Evolutionary conservation across 2,113 vertebrate genomes (phyloP), one percentile per base, ranked within the genome.

Genomic region (Macroglossus sobrinus): DNA sequence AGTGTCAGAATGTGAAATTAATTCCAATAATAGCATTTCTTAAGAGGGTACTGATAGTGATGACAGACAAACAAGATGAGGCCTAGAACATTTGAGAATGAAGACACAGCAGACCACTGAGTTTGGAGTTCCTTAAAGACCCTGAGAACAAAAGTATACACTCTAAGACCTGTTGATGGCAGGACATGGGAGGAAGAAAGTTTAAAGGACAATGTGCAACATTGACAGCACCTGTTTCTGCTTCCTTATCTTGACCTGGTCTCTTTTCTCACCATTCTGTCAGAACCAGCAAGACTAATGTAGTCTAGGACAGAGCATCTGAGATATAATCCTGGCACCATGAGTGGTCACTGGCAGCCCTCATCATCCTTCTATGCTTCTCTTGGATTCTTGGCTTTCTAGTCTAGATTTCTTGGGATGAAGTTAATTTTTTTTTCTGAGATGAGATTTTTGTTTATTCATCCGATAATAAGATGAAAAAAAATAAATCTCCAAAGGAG

Each of bases 21-120:
- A 43, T 96, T 97, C 82, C 53, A 92, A 91, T 97, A 96, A 95
- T 94, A 95, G 63, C 45, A 50, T 94, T 94, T 89, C 61, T 75
- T 47, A 74, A 81, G 59, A 50, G 79, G n/a, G 21, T 43, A 43
- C 91, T 76, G 76, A 84, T 87, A 86, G 63, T 89, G 84, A 93
- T 88, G 93, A 96, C 68, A 93, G 84, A 87, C 47, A 84, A 79
- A 91, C 85, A 40, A 68, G 40, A 33, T 6, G 74, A 94, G 82
- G 33, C 26, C 84, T 30, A 13, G 63, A 91, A 68, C 78, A 64
- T 57, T 79, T 78, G 78, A 75, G 50, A 80, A 63, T 86, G 35
- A 63, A 91, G 69, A 93, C 55, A 66, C 3, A 38, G 80, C 16
- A 35, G 43, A 64, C 53, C 3, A 1, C 69, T 75, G 55, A 89